Percentiles rank a stretch among this genome's conserved stretches.
phyloP scores from a whole-genome alignment of 2,888 invertebrate genomes.

The Parelbella ahira region DNA sequence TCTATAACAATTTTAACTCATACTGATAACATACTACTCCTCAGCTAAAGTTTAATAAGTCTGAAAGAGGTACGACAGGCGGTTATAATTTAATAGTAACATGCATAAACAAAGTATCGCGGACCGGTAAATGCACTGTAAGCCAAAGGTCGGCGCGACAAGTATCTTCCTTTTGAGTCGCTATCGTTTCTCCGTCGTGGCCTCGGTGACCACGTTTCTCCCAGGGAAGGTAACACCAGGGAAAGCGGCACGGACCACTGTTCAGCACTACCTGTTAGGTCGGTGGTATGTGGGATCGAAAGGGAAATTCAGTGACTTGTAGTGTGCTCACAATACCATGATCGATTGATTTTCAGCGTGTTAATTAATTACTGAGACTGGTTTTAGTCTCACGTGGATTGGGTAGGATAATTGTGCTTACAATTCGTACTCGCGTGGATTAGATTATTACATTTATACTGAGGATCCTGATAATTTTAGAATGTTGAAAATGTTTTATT shows the following conservation, averaged over 20 bases:
- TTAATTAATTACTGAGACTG: too few species aligned
- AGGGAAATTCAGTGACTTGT: conserved; percentile 18
- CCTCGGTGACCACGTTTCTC: conserved; percentile 21
- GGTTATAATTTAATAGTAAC: background rate
- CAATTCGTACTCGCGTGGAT: too few species aligned
- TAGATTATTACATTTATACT: too few species aligned
- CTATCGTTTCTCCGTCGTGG: conserved; percentile 13
- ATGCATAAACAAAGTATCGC: conserved; percentile 3
- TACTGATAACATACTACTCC: too few species aligned
- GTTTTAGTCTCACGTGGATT: too few species aligned
- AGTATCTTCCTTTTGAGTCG: conserved; percentile 9
- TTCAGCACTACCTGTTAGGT: conserved; percentile 13
- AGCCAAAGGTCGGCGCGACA: conserved; percentile 23
- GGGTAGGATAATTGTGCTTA: too few species aligned
- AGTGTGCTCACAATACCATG: background rate
- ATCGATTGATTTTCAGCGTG: conserved; percentile 3
- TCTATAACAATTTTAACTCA: too few species aligned
- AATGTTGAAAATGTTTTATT: too few species aligned
- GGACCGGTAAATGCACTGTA: background rate
- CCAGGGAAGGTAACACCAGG: conserved; percentile 13
- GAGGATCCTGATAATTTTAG: too few species aligned
- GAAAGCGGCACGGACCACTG: conserved; percentile 8
- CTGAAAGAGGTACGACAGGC: too few species aligned
- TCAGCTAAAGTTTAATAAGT: too few species aligned
- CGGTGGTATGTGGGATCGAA: conserved; percentile 16